A percentile compares a stretch with the other conserved stretches of the same genome.
Conservation (phyloP, 2,888 invertebrate species). For the Ecliptopera silaceata region DNA sequence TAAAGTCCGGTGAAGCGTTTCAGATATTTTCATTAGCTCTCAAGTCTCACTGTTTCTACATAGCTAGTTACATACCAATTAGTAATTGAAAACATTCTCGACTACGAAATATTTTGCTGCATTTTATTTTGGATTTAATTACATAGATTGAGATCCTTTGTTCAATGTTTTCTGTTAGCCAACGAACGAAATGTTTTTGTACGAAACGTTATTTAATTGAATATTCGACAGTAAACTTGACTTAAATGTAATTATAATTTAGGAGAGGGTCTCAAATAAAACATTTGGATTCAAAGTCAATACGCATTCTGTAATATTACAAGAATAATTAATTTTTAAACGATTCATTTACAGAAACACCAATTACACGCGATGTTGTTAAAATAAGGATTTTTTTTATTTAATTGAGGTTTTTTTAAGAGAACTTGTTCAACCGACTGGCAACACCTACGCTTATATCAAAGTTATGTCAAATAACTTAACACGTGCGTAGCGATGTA, state of each 20-base stretch:
- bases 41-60: slow-evolving; percentile 13
- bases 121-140: slow-evolving; percentile 20
- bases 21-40: slow-evolving; percentile 21
- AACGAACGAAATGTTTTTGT: neutral
- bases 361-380: too few relatives aligned
- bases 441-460: too few relatives aligned
- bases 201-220: neutral
- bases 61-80: slow-evolving; percentile 28
- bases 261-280: too few relatives aligned
- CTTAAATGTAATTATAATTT: neutral
- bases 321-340: too few relatives aligned
- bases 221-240: neutral
- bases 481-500: too few relatives aligned
- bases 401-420: too few relatives aligned
- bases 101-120: slow-evolving; percentile 5
- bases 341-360: too few relatives aligned
- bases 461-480: too few relatives aligned
- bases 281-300: too few relatives aligned
- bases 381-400: too few relatives aligned
- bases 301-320: too few relatives aligned
- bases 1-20: slow-evolving; percentile 2
- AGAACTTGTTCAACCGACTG: too few relatives aligned
- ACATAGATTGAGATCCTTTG: slow-evolving; percentile 6
- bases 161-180: neutral
- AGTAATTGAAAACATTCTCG: slow-evolving; percentile 26